phyloP scores from a whole-genome alignment of 2,113 vertebrate genomes.

The Papio anubis region DNA sequence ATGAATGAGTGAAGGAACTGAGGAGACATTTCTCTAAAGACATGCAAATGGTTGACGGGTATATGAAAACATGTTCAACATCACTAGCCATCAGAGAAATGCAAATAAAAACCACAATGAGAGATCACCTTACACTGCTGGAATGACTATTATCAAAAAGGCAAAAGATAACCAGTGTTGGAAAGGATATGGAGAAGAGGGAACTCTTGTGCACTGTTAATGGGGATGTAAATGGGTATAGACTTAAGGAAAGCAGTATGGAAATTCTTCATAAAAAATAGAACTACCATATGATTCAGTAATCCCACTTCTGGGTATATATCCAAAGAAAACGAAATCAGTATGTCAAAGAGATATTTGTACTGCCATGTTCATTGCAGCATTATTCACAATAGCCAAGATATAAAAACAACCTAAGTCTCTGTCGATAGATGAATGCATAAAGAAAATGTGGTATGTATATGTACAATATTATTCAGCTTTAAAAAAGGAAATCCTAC shows the following conservation, averaged over 20 bases:
- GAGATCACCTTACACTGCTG: neutral
- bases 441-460: neutral
- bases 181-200: neutral
- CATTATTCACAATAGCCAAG: neutral
- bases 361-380: neutral
- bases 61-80: neutral
- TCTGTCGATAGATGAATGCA: neutral
- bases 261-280: neutral
- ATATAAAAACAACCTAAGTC: neutral
- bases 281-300: neutral
- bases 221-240: neutral
- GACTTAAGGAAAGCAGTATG: neutral
- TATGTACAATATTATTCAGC: neutral
- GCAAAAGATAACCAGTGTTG: neutral
- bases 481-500: neutral
- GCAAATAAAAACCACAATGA: neutral
- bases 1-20: neutral
- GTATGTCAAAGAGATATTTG: neutral
- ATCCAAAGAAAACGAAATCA: neutral
- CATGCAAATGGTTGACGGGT: neutral
- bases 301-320: neutral
- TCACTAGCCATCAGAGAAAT: neutral
- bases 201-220: neutral
- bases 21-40: neutral
- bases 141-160: neutral